phyloP scores from a whole-genome alignment of 2,113 vertebrate species.

The Lipophrys pholis region DNA sequence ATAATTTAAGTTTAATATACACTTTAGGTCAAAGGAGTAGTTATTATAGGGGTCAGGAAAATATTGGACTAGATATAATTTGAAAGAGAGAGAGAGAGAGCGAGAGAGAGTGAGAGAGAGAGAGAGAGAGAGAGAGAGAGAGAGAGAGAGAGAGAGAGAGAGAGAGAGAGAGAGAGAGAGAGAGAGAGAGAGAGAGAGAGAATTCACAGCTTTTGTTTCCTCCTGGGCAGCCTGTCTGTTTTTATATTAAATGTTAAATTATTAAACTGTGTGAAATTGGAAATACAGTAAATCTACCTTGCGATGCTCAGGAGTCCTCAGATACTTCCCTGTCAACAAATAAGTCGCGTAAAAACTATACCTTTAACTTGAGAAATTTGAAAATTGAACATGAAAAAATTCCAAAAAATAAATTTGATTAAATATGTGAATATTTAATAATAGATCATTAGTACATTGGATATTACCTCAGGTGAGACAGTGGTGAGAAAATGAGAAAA shows the following conservation, averaged over 20 bases:
- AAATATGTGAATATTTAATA: no score
- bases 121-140: slow-evolving; percentile 52
- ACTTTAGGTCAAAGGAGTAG: slow-evolving; percentile 28
- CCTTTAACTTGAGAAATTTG: no score
- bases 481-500: no score
- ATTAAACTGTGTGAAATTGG: slow-evolving; percentile 76
- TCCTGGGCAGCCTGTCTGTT: slow-evolving; percentile 64
- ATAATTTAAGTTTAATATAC: slow-evolving; percentile 50
- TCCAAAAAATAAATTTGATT: no score
- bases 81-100: slow-evolving; percentile 40
- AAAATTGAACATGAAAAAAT: no score
- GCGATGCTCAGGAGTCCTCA: slow-evolving; percentile 4
- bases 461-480: no score
- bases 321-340: slow-evolving; percentile 12
- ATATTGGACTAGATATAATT: slow-evolving; percentile 54
- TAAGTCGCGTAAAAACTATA: no score
- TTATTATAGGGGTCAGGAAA: slow-evolving; percentile 31
- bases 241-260: slow-evolving; percentile 84
- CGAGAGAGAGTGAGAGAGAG: no score
- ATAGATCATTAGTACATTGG: no score
- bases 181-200: slow-evolving; percentile 70
- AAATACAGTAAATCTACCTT: slow-evolving; percentile 31
- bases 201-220: slow-evolving; percentile 79
- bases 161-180: slow-evolving; percentile 53
- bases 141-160: slow-evolving; percentile 69